Evolutionary conservation across 2,888 invertebrate species (phyloP).

Genomic region (Cyclophora punctaria): DNA sequence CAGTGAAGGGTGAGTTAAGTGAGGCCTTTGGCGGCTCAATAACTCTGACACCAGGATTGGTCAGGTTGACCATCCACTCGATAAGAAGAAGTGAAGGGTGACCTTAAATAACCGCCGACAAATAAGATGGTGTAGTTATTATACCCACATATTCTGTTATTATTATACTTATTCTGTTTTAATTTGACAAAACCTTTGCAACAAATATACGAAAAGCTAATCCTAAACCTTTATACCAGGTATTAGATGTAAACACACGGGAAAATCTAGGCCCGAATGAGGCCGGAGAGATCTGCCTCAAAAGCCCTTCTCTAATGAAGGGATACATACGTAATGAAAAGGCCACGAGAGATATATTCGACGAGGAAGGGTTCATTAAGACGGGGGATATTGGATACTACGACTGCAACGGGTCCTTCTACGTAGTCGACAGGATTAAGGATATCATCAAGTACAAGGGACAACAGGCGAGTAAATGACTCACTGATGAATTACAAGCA

Average conservation of each 20-base stretch:
- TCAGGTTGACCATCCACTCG: no score
- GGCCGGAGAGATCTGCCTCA: constrained; percentile 47
- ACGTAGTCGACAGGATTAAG: constrained; percentile 48
- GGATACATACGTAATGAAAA: constrained; percentile 40
- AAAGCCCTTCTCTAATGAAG: constrained; percentile 45
- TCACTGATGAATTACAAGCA: no score
- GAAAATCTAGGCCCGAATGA: constrained; percentile 34
- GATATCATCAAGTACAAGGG: constrained; percentile 56
- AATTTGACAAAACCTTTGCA: background rate
- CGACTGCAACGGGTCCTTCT: constrained; percentile 45
- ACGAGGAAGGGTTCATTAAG: constrained; percentile 43
- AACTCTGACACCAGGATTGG: no score
- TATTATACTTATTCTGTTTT: no score
- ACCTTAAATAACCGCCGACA: background rate
- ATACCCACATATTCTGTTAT: no score
- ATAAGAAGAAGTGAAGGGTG: no score
- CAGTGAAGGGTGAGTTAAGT: no score
- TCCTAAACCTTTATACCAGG: constrained; percentile 25
- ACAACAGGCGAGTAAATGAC: constrained; percentile 57
- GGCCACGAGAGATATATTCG: constrained; percentile 36
- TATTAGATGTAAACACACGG: constrained; percentile 47
- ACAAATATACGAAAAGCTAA: background rate
- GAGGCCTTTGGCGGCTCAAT: no score
- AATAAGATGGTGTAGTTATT: background rate
- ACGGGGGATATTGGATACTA: constrained; percentile 53